Conservation (phyloP, 2,888 invertebrate species). For the Trissonchulus latispiculum region DNA sequence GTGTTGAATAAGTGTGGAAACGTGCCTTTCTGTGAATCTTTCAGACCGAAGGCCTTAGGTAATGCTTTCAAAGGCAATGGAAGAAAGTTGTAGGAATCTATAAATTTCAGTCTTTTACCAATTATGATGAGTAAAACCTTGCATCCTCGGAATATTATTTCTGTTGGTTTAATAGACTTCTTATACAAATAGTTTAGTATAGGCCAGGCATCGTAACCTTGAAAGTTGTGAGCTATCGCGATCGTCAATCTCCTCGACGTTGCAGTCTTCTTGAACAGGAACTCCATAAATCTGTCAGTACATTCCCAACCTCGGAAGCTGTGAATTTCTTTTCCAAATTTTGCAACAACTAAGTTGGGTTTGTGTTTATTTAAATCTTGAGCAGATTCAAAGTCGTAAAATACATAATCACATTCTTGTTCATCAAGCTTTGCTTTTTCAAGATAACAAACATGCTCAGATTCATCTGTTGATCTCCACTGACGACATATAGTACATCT, state of each 20-base stretch:
- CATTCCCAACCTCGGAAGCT: not conserved
- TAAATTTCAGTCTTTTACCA: conserved; percentile 8
- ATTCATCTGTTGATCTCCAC: not conserved
- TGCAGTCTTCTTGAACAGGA: not conserved
- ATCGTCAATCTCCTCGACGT: not conserved
- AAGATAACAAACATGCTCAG: not conserved
- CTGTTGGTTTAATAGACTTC: not conserved
- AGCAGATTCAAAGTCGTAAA: not conserved
- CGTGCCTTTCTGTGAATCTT: conserved; percentile 2
- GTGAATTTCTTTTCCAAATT: not conserved
- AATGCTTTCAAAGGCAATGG: conserved; percentile 18
- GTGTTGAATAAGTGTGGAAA: conserved; percentile 24
- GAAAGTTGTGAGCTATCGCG: conserved; percentile 23
- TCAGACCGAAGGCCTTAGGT: conserved; percentile 19
- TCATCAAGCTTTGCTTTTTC: not conserved
- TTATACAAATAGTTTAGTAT: conserved; percentile 16
- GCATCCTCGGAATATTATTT: conserved; percentile 12
- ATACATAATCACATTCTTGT: not conserved
- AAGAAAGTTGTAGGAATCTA: conserved; percentile 21
- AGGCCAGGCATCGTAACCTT: conserved; percentile 18
- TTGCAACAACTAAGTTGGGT: conserved; percentile 6
- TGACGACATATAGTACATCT: not conserved
- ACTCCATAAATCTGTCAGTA: not conserved
- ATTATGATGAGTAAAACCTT: conserved; percentile 20
- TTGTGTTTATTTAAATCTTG: not conserved